Evolutionary conservation across 2,113 vertebrate species (phyloP), one percentile per base, ranked within the genome.

Genomic region (Lutjanus erythropterus): DNA sequence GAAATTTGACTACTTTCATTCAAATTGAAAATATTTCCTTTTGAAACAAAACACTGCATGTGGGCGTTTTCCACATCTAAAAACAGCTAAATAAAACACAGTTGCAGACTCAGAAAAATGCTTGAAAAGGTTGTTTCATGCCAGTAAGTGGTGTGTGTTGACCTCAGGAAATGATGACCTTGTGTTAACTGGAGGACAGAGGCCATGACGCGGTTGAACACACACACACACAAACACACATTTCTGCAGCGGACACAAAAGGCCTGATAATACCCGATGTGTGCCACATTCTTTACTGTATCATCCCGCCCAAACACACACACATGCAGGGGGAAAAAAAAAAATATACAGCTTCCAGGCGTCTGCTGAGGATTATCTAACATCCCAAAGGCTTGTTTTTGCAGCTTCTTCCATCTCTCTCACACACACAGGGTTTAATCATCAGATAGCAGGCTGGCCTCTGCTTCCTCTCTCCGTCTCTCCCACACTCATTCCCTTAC

Each of bases 371-470:
- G 70, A 81, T 85, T 81, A 85, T 81, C 75, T 52, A 74, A 86
- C 71, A 72, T 75, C 74, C 81, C 46, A 70, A 68, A 78, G 25
- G 44, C 67, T 74, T 87, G 71, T 87, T 80, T n/a, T 74, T 71
- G 53, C 66, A 62, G 72, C 58, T 66, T 78, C 59, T 74, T 75
- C 83, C 12, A 37, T 67, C 47, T 47, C 56, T 68, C 46, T 37
- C 29, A 5, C 52, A 4, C 42, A n/a, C 68, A 12, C 58, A 37
- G 4, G 19, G 3, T 78, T 75, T 91, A 91, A 93, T 92, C 88
- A 84, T 58, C 68, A 86, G 86, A 87, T 65, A 88, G 75, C 89
- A 91, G 71, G 19, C 82, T 2, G 66, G 68, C 69, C 59, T 75
- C 78, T 70, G 84, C 75, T 89, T 87, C 88, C 88, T 86, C 82